These are phyloP conservation scores for Umimayanthus chanpuru DNA, from an alignment of 92 coral and sea anemone species.

Conservation along the genomic window DNA sequence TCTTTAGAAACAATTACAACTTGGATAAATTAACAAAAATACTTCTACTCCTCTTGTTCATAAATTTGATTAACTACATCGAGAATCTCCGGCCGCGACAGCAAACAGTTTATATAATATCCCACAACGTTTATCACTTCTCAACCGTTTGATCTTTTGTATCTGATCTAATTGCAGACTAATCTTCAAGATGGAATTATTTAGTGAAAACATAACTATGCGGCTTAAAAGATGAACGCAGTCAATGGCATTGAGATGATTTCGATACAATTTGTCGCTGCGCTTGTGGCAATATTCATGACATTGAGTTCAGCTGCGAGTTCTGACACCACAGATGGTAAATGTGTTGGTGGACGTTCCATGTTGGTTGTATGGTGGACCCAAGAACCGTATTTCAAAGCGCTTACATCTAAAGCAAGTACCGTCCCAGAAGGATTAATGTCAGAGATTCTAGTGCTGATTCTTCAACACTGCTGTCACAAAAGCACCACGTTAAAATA, in stretches of 20 bases:
- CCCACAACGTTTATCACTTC: not conserved
- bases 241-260: not conserved
- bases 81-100: not conserved
- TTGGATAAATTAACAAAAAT: not conserved
- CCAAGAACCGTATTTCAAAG: constrained; percentile 74
- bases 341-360: constrained; percentile 47
- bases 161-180: not conserved
- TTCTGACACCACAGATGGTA: constrained; percentile 40
- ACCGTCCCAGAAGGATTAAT: constrained; percentile 59
- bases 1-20: not conserved
- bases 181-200: not conserved
- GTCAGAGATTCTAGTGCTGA: constrained; percentile 50
- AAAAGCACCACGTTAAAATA: constrained; percentile 45
- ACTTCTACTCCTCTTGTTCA: not conserved
- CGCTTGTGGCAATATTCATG: constrained; percentile 24
- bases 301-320: not conserved
- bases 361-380: constrained; percentile 66
- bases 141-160: not conserved
- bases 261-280: not conserved
- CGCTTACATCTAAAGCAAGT: constrained; percentile 6
- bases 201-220: not conserved
- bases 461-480: constrained; percentile 61
- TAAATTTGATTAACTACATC: not conserved
- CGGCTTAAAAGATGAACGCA: not conserved
- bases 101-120: not conserved